A percentile compares a stretch with the other conserved stretches of the same genome.
phyloP scores from a whole-genome alignment of 2,888 invertebrate genomes.

The Coecobrya sp. region DNA sequence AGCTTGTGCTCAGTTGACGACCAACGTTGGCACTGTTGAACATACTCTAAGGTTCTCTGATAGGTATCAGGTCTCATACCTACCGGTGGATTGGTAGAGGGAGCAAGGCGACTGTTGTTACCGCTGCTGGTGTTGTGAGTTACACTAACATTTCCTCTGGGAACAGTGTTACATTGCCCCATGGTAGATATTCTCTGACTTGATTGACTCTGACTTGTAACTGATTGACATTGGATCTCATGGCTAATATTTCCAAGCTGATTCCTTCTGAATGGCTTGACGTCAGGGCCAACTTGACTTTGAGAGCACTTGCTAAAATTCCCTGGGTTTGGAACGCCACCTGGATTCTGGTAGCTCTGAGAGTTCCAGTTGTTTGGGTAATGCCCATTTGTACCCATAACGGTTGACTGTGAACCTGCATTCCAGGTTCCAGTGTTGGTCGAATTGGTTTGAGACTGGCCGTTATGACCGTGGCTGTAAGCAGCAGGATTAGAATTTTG shows the following conservation, averaged over 20 bases:
- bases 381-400: conserved; percentile 8
- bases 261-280: conserved; percentile 67
- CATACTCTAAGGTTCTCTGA: conserved; percentile 96
- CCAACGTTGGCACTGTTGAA: conserved; percentile 92
- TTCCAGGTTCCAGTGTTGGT: conserved; percentile 46
- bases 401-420: conserved; percentile 15
- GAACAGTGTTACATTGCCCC: conserved; percentile 50
- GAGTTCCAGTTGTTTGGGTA: conserved; percentile 73
- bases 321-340: conserved; percentile 66
- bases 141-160: conserved; percentile 86
- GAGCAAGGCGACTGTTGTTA: conserved; percentile 72
- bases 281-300: conserved; percentile 20
- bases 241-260: conserved; percentile 13
- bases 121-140: background rate
- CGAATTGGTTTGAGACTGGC: conserved; percentile 8
- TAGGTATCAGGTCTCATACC: conserved; percentile 95
- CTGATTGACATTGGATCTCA: conserved; percentile 84
- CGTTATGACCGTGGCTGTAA: conserved; percentile 41
- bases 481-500: conserved; percentile 55
- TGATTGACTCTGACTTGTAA: conserved; percentile 83
- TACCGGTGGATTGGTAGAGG: conserved; percentile 88
- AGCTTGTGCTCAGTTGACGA: conserved; percentile 65
- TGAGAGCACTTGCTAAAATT: conserved; percentile 63
- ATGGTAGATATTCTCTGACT: conserved; percentile 88
- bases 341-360: conserved; percentile 60